phyloP scores from a whole-genome alignment of 53 echinoderm and acorn worm species.

The Temnopleurus reevesii region DNA sequence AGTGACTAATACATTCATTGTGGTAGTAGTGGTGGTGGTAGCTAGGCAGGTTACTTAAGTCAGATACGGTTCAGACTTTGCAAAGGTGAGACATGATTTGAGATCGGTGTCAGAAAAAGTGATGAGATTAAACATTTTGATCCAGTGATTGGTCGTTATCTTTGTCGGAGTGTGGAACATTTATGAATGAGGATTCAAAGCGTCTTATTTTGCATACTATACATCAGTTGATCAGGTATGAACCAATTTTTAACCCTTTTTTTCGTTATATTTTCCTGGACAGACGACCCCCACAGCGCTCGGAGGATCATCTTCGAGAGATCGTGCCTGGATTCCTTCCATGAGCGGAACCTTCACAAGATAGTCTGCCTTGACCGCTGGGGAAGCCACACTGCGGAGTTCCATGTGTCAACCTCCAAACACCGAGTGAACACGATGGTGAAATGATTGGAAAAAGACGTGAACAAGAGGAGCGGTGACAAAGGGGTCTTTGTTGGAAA shows the following conservation, averaged over 20 bases:
- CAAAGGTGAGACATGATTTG: not conserved
- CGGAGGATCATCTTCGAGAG: not conserved
- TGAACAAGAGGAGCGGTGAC: not conserved
- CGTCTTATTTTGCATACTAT: not conserved
- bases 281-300: not conserved
- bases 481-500: conserved; percentile 12
- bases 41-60: not conserved
- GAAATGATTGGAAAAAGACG: conserved; percentile 1
- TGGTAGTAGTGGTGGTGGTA: no score
- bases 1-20: conserved; percentile 18
- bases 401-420: not conserved
- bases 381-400: not conserved
- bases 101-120: not conserved
- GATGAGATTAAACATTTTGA: no score
- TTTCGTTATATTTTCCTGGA: not conserved
- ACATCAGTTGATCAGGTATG: no score
- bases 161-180: not conserved
- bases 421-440: not conserved
- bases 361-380: not conserved
- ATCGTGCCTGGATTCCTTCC: not conserved
- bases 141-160: not conserved
- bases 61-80: not conserved
- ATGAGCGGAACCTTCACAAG: not conserved
- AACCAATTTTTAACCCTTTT: not conserved
- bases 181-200: no score